Evolutionary conservation across 2,888 invertebrate genomes (phyloP), one percentile per base, ranked within the genome.

Genomic region (Agonopterix subpropinquella): DNA sequence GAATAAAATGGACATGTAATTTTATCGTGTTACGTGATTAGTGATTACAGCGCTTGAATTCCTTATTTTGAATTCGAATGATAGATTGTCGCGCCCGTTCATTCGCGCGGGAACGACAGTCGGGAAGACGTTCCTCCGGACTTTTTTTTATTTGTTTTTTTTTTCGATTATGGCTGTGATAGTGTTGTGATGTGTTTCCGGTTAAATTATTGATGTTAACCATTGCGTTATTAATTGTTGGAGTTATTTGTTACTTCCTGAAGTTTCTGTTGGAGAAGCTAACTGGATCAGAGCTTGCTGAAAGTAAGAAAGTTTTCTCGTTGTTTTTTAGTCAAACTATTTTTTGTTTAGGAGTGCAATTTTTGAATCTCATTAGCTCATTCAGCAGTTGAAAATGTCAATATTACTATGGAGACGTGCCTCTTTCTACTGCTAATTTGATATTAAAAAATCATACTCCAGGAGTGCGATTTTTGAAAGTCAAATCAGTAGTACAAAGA

Each of bases 121-220:
- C 67, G 82, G 81, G 80, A 83, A 77, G 65, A 65, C 69, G 64
- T 67, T 54, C 52, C 49, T 56, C 42, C 46, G 44, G 50, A 28
- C 62, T 57, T 55, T 36, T 53, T 49, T 56, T 56, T 58, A 60
- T 55, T 28, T 41, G 56, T 49, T 54, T 58, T 58, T 53, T 64
- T 65, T 65, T 59, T 57, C 62, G 48, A 44, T 50, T 45, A 62
- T 67, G 70, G 65, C 64, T 64, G 73, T 74, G 72, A 56, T 53
- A 70, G 78, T 80, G 78, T 67, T 68, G 83, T 83, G 82, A 75
- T 79, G 85, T 84, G 83, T 69, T 61, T 47, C 47, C 44, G 43
- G 53, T 59, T 59, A 41, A 47, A 57, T 62, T 66, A 65, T 81
- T 73, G 64, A 85, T 86, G 84, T 72, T 86, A 62, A 71, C 67